Base-by-base conservation (phyloP, 2,113 vertebrate genomes). In the Corythaixoides concolor region DNA sequence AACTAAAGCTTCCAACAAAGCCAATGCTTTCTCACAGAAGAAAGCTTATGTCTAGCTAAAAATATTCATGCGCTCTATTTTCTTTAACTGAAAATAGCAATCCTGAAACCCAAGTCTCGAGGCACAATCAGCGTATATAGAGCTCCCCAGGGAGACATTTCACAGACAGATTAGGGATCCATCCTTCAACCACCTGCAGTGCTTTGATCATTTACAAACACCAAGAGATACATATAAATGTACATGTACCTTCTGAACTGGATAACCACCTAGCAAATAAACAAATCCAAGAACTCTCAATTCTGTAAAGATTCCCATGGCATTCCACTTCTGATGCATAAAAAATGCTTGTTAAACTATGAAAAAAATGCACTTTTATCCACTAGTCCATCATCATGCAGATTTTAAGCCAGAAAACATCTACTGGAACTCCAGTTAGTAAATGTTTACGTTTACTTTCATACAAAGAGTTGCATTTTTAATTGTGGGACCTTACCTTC, bases 81-180 rank as follows among this genome's bases (percentile, higher is more conserved):
- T 91, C 68, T 88, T 91, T 89, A 83, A 93, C 81, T 85, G 85
- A 79, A 91, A 92, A 89, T 35, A 95, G 75, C 27, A 93, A 86
- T 89, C 21, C 64, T 89, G 53, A 89, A 83, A 64, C 9, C 32
- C 67, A 5, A 56, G 50, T 55, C 64, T 79, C 26, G 23, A 27
- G 69, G 49, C 47, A 55, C 47, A 88, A 53, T 2, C 4, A 1
- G 92, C 43, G 43, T 32, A 64, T 11, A 76, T 16, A 56, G 21
- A 90, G 17, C 45, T 90, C 77, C 66, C 66, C 52, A 49, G 22
- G 35, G 43, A 84, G 21, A n/a, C 14, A 74, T 59, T 76, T 82
- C 33, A 53, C 7, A 64, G 28, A 20, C 0, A 74, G 32, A 69
- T 47, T 33, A 85, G 24, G 22, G 37, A 84, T 12, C 45, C 78